Evolutionary conservation across 35 echinoderm and acorn worm species (phyloP).

Genomic region (Diadema setosum): DNA sequence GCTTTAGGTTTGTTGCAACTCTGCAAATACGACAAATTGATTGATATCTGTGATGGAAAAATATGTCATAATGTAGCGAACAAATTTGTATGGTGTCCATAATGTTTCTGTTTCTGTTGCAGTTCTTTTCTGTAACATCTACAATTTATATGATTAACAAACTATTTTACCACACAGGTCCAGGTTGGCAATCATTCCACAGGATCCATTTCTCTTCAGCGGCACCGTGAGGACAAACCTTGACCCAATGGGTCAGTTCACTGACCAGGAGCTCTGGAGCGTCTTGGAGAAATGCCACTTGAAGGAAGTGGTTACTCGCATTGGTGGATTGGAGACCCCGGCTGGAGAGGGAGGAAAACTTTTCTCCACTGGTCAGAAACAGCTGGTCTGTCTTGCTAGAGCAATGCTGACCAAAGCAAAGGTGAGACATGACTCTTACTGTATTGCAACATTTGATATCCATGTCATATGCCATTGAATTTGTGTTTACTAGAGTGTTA

Average conservation of each 20-base stretch:
- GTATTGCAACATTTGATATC: too few species aligned
- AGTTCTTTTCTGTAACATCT: neutral
- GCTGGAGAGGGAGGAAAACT: slow-evolving; percentile 55
- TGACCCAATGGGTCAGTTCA: slow-evolving; percentile 29
- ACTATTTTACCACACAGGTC: slow-evolving; percentile 25
- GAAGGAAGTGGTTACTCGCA: slow-evolving; percentile 5
- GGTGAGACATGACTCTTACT: too few species aligned
- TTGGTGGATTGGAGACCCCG: slow-evolving; percentile 57
- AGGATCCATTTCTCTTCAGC: slow-evolving; percentile 78
- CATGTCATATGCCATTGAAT: too few species aligned
- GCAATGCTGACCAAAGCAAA: slow-evolving; percentile 73
- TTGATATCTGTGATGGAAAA: neutral
- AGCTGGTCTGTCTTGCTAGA: slow-evolving; percentile 69
- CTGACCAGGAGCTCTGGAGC: slow-evolving; percentile 51
- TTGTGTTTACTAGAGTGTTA: too few species aligned
- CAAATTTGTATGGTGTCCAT: neutral
- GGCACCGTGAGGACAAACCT: slow-evolving; percentile 63
- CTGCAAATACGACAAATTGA: too few species aligned
- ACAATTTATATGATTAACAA: neutral
- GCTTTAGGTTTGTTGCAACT: too few species aligned
- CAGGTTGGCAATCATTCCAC: slow-evolving; percentile 66
- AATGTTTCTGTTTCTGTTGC: neutral
- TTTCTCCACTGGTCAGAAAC: slow-evolving; percentile 71
- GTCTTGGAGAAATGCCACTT: slow-evolving; percentile 62
- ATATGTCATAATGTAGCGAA: neutral